Conservation (phyloP, 1,140 invertebrate species). For the Pogonomyrmex californicus region DNA sequence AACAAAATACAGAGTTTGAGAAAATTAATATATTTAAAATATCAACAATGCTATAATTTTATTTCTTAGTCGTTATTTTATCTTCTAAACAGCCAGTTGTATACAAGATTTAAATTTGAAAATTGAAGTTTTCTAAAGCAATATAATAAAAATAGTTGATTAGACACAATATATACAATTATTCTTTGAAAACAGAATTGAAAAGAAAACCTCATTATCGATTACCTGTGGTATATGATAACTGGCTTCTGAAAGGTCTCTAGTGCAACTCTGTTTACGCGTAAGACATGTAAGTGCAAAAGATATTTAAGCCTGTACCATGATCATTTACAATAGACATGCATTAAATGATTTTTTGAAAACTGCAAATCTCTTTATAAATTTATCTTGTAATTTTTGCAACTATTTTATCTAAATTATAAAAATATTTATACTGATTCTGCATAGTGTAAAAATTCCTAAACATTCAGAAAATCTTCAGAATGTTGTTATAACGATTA, state of each 20-base stretch:
- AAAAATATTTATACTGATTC: constrained; percentile 24
- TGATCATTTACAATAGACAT: constrained; percentile 29
- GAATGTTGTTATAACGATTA: neutral
- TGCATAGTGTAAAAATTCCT: constrained; percentile 7
- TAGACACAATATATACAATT: constrained; percentile 8
- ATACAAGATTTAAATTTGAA: neutral
- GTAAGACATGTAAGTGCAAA: constrained; percentile 74
- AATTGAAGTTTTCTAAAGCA: neutral
- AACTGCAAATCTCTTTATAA: neutral
- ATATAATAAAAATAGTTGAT: constrained; percentile 14
- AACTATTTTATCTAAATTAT: neutral
- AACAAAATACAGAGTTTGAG: neutral
- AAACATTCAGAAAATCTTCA: neutral
- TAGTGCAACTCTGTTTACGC: constrained; percentile 72
- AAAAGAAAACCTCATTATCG: constrained; percentile 70
- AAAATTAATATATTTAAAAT: constrained; percentile 9
- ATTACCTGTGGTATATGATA: constrained; percentile 72
- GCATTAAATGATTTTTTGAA: constrained; percentile 10
- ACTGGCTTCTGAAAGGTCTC: constrained; percentile 74
- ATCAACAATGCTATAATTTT: neutral
- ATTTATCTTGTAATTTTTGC: neutral
- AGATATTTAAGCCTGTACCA: constrained; percentile 67
- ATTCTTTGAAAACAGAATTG: constrained; percentile 16
- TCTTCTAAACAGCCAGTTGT: constrained; percentile 30
- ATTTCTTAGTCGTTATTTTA: neutral